Evolutionary conservation across 2,113 vertebrate species (phyloP), one percentile per base, ranked within the genome.

Genomic region (Gadus macrocephalus): DNA sequence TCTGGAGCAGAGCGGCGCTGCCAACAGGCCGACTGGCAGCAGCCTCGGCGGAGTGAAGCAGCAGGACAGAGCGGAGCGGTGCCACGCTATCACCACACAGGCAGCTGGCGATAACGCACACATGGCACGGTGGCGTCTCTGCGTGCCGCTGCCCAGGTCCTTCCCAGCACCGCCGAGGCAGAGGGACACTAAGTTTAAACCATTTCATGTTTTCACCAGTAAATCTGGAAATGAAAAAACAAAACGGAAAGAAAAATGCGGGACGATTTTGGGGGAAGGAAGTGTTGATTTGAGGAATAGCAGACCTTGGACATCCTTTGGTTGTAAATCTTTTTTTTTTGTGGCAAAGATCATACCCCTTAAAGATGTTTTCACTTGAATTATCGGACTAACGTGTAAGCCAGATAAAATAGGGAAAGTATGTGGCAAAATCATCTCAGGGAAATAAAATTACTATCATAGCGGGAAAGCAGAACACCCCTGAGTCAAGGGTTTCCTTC

Each of bases 71-170:
- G 71, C 38, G 77, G 55, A 65, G 73, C 69, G 80, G 69, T 81
- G 85, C 87, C 85, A 81, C 78, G 65, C 78, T 88, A 88, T 89
- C 85, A n/a, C 84, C 85, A 84, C 85, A 79, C 85, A 82, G 72
- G 79, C 85, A 81, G 85, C 85, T 89, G 85, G 79, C 85, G 88
- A 89, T 82, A 77, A 74, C 76, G 64, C 74, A 11, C 69, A 80
- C 79, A 85, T 73, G 82, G 84, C 78, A 69, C 77, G 25, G 25
- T 25, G 25, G 78, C 4, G 31, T 35, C 6, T 35, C 31, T 35
- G 4, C 28, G 75, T 68, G 82, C 80, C 77, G 64, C 63, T 62
- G 79, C 77, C 72, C 74, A 62, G 81, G 86, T 81, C 86, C 6
- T 35, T 87, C 76, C 4, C 68, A 83, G 85, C 86, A 17, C 31